Evolutionary conservation across 2,888 invertebrate genomes (phyloP), one percentile per base, ranked within the genome.

Genomic region (Rotaria magnacalcarata): DNA sequence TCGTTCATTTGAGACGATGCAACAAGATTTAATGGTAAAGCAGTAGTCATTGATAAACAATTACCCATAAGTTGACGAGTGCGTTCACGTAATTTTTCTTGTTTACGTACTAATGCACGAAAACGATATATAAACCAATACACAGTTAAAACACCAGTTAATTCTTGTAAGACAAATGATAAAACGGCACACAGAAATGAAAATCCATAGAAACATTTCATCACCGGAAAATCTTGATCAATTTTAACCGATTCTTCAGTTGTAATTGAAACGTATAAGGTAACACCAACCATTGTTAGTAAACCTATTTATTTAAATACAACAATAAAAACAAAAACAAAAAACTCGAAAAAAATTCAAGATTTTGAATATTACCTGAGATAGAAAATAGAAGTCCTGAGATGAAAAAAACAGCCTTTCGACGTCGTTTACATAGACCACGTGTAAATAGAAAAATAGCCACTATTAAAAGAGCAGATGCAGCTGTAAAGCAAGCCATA

Each of bases 51-150:
- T 10, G 43, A 47, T 47, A 80, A 24, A 47, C 80, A 80, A 80
- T 24, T 80, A 11, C 80, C 80, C 80, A 80, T 80, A 4, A 80
- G n/a, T 80, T 47, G 47, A n/a, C 80, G 43, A n/a, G 80, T 80
- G 11, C 80, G 80, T 47, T n/a, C 24, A 10, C 80, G 80, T 47
- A 80, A 14, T 80, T 80, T 80, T 47, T 80, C 80, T 80, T 80
- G 80, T 47, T 80, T 80, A 14, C 80, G 80, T 47, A 80, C 80
- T n/a, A 80, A n/a, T 43, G 80, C 80, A 80, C 80, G 80, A 80
- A 80, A 80, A 47, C 80, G 80, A 80, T 80, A 80, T 11, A 86
- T 75, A 34, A 84, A 86, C 86, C 86, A 86, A 54, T 86, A 86
- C 10, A 86, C 84, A 47, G 84, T 85, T 67, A 84, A 80, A 41